phyloP scores from a whole-genome alignment of 2,888 invertebrate genomes.

The Pammene fasciana region DNA sequence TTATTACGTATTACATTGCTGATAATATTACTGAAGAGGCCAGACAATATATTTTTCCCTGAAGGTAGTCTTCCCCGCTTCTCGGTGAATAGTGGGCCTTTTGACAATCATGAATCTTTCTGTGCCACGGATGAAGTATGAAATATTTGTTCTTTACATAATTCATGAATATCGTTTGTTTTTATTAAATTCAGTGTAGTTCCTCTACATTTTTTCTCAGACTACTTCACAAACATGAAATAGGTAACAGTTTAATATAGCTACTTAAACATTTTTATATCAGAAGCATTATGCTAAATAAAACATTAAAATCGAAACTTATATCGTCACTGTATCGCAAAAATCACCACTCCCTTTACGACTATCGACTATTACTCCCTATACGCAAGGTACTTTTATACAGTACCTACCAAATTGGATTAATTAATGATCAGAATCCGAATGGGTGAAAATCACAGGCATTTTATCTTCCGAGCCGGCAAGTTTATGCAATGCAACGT shows the following conservation, averaged over 20 bases:
- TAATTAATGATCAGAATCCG: constrained; percentile 45
- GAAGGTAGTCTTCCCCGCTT: constrained; percentile 6
- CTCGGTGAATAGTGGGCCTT: constrained; percentile 39
- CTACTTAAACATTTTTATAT: too few relatives aligned
- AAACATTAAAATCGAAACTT: too few relatives aligned
- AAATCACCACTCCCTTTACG: too few relatives aligned
- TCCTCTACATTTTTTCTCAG: too few relatives aligned
- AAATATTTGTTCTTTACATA: constrained; percentile 12
- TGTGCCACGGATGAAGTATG: constrained; percentile 29
- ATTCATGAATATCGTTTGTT: constrained; percentile 28
- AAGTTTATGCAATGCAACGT: constrained; percentile 64
- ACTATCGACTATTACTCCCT: too few relatives aligned
- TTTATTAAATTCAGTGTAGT: constrained; percentile 22
- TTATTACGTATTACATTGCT: too few relatives aligned
- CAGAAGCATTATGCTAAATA: too few relatives aligned
- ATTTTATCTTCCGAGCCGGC: constrained; percentile 60
- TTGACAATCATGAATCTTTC: constrained; percentile 35
- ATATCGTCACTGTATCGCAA: too few relatives aligned
- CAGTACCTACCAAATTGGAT: background rate
- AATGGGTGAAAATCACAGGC: constrained; percentile 49
- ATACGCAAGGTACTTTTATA: too few relatives aligned
- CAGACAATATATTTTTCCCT: constrained; percentile 23
- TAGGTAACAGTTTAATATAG: too few relatives aligned
- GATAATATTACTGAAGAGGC: constrained; percentile 1
- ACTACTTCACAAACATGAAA: too few relatives aligned